A percentile compares a stretch with the other conserved stretches of the same genome.
Conservation (phyloP, 92 coral and sea anemone species). For the Zoanthus sansibaricus region DNA sequence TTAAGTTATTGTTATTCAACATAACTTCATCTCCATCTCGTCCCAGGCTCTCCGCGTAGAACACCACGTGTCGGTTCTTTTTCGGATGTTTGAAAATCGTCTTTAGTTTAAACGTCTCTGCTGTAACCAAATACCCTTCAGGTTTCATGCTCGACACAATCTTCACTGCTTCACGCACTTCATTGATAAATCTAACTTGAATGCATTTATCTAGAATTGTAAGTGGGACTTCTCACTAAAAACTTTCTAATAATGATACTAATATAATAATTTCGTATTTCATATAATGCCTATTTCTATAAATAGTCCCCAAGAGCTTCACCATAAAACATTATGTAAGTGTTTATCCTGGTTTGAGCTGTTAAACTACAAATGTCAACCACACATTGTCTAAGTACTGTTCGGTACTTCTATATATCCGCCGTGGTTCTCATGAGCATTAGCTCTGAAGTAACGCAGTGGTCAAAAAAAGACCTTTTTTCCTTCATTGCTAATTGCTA, state of each 20-base stretch:
- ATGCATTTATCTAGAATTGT: conserved; percentile 85
- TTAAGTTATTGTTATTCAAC: conserved; percentile 82
- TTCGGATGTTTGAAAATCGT: conserved; percentile 97
- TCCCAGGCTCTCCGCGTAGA: conserved; percentile 95
- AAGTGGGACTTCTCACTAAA: background rate
- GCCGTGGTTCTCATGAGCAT: no score
- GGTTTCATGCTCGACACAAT: conserved; percentile 94
- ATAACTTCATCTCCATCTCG: conserved; percentile 83
- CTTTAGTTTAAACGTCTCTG: conserved; percentile 93
- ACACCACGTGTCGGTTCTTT: conserved; percentile 93
- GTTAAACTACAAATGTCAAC: no score
- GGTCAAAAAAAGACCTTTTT: no score
- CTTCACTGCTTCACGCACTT: conserved; percentile 85
- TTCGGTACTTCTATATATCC: no score
- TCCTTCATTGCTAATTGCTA: no score
- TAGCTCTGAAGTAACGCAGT: no score
- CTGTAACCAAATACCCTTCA: conserved; percentile 92
- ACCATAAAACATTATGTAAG: no score
- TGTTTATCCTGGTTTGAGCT: no score
- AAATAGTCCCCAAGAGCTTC: no score
- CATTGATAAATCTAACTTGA: conserved; percentile 87
- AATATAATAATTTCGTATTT: no score
- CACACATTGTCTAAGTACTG: no score
- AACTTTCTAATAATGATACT: no score
- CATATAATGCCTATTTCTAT: background rate